Evolutionary conservation across 2,797 vertebrate species (phyloP).

Genomic region (Ceryle rudis): DNA sequence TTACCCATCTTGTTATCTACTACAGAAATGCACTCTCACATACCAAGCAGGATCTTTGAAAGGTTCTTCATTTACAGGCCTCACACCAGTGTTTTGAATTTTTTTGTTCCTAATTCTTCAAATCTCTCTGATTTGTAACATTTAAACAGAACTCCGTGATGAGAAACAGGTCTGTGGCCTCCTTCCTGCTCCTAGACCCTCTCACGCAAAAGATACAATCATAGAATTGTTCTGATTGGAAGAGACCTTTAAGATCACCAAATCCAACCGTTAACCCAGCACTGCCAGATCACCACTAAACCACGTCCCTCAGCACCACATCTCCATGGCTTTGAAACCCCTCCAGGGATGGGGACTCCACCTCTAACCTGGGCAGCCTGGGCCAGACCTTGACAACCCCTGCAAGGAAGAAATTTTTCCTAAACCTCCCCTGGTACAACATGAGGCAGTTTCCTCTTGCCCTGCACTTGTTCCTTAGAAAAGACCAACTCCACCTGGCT

Average conservation of each 20-base stretch:
- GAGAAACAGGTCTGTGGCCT: neutral
- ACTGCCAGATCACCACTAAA: neutral
- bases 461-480: no score
- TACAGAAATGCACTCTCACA: neutral
- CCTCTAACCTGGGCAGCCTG: neutral
- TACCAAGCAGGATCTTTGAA: neutral
- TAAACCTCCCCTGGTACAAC: no score
- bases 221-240: neutral
- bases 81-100: neutral
- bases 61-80: neutral
- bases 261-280: neutral
- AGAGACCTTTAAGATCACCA: neutral
- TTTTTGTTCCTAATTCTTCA: neutral
- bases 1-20: neutral
- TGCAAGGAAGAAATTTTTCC: neutral
- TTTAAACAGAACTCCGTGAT: neutral
- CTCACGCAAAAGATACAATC: rapidly evolving
- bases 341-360: neutral
- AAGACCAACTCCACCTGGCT: no score
- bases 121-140: neutral
- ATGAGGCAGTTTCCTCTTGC: no score
- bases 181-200: neutral
- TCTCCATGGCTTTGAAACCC: neutral
- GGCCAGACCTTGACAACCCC: neutral
- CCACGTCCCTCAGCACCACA: neutral